phyloP scores from a whole-genome alignment of 1,140 invertebrate genomes.

The Diploscapter pachys region DNA sequence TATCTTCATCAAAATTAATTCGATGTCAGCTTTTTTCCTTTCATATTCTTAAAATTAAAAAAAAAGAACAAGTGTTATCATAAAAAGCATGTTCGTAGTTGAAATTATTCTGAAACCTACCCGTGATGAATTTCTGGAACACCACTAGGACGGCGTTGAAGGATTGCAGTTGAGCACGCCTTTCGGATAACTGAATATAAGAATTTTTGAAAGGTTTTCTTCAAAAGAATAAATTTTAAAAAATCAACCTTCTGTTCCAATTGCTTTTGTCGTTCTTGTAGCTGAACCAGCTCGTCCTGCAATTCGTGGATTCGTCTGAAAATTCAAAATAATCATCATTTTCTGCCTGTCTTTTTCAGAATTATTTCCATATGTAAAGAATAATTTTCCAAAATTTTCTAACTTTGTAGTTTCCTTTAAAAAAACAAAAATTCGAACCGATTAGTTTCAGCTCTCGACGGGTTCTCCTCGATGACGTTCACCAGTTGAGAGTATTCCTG shows the following conservation, averaged over 20 bases:
- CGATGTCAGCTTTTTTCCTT: too few species aligned
- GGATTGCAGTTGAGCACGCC: slow-evolving; percentile 20
- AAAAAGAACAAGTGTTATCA: not conserved
- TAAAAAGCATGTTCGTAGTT: not conserved
- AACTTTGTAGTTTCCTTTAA: too few species aligned
- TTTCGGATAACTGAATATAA: slow-evolving; percentile 21
- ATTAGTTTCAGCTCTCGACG: slow-evolving; percentile 22
- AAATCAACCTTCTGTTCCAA: too few species aligned
- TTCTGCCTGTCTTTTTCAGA: too few species aligned
- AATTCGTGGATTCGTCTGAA: too few species aligned
- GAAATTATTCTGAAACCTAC: slow-evolving; percentile 1
- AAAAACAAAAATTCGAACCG: not conserved
- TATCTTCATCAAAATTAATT: too few species aligned
- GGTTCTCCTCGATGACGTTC: slow-evolving; percentile 31
- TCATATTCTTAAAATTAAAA: too few species aligned
- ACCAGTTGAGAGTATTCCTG: slow-evolving; percentile 23
- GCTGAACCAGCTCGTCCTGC: too few species aligned
- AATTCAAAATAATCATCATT: too few species aligned
- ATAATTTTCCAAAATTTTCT: too few species aligned
- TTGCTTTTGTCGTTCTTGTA: slow-evolving; percentile 10
- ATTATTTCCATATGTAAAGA: too few species aligned
- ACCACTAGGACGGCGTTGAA: slow-evolving; percentile 26
- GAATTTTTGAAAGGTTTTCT: slow-evolving; percentile 22
- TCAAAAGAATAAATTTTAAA: not conserved
- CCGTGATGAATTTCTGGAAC: slow-evolving; percentile 24